phyloP scores from a whole-genome alignment of 2,113 vertebrate species.

The Mohoua ochrocephala region DNA sequence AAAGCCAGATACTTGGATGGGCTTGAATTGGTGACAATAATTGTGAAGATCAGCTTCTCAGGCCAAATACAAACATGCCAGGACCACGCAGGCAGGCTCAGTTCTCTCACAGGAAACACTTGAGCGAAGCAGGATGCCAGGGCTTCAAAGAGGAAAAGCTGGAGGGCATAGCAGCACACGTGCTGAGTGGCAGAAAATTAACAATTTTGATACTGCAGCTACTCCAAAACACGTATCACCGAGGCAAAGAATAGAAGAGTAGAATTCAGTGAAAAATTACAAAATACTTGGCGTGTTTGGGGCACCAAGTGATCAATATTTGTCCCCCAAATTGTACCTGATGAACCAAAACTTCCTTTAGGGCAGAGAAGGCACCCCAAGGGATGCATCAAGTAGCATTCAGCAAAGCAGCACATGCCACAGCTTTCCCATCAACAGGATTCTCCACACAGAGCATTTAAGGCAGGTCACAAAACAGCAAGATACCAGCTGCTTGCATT shows the following conservation, averaged over 20 bases:
- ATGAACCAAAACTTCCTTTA: neutral
- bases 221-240: neutral
- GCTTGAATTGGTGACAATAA: conserved; percentile 34
- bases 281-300: neutral
- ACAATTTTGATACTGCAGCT: neutral
- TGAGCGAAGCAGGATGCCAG: neutral
- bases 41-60: neutral
- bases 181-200: neutral
- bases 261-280: neutral
- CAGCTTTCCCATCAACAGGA: neutral
- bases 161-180: neutral
- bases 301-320: neutral
- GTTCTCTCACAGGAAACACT: conserved; percentile 14
- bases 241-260: neutral
- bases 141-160: neutral
- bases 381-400: neutral
- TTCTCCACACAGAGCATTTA: neutral
- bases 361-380: neutral
- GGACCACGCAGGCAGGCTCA: neutral
- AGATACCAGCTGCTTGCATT: neutral
- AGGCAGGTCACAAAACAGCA: neutral
- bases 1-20: conserved; percentile 44
- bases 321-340: neutral
- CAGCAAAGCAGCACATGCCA: neutral
- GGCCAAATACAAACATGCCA: conserved; percentile 22